Evolutionary conservation across 2,888 invertebrate genomes (phyloP).

Genomic region (Cistogaster globosa): DNA sequence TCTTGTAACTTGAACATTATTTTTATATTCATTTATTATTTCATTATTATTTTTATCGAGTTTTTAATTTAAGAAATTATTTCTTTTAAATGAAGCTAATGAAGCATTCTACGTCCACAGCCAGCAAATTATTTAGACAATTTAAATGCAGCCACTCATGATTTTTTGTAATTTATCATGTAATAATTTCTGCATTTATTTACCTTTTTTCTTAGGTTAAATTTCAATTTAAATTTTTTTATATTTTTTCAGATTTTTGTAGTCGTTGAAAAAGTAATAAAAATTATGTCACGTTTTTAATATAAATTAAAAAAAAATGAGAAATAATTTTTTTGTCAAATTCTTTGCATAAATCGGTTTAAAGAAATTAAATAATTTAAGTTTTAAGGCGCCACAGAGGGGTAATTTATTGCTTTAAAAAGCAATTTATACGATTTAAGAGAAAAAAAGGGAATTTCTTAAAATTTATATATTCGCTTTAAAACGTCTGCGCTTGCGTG

Average conservation of each 20-base stretch:
- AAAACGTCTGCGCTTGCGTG: too few species aligned
- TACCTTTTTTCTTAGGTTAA: not conserved
- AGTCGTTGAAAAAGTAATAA: constrained; percentile 1
- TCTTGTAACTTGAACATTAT: too few species aligned
- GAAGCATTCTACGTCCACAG: not conserved
- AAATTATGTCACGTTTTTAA: constrained; percentile 57
- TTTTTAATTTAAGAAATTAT: not conserved
- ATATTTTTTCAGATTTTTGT: constrained; percentile 24
- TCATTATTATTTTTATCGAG: not conserved
- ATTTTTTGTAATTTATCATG: not conserved
- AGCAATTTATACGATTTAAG: not conserved
- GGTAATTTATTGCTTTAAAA: not conserved
- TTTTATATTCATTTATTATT: not conserved
- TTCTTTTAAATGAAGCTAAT: not conserved
- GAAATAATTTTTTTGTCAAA: constrained; percentile 13
- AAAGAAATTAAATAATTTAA: not conserved
- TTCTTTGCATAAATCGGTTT: constrained; percentile 5
- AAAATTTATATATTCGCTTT: too few species aligned
- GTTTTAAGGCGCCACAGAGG: constrained; percentile 23
- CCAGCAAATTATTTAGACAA: not conserved
- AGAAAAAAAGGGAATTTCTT: too few species aligned
- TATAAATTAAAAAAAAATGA: constrained; percentile 19
- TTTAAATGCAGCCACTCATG: not conserved
- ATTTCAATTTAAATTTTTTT: constrained; percentile 1
- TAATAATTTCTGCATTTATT: constrained; percentile 16